A percentile compares a stretch with the other conserved stretches of the same genome.
These are phyloP conservation scores for Anser brachyrhynchus DNA, from an alignment of 2,113 vertebrate genomes.

Conservation along the genomic window DNA sequence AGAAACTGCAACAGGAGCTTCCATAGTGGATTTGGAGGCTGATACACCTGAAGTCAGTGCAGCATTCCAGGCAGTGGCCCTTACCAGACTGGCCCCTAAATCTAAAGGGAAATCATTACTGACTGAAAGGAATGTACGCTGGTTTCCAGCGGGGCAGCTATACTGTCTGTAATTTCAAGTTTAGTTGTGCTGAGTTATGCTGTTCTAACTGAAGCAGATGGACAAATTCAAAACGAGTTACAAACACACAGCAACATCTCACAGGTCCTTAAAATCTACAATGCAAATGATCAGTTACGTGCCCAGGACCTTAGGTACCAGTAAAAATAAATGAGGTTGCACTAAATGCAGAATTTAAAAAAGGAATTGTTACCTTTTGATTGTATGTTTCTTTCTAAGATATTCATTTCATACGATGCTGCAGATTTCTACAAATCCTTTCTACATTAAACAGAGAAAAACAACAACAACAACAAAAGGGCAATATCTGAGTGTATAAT, in stretches of 20 bases:
- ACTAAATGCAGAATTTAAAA: not conserved
- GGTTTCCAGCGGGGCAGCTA: not conserved
- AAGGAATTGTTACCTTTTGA: not conserved
- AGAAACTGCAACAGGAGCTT: not conserved
- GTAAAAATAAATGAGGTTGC: not conserved
- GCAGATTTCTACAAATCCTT: not conserved
- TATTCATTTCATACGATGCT: not conserved
- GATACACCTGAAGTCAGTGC: not conserved
- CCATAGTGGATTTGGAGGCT: rapidly evolving
- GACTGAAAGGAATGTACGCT: not conserved
- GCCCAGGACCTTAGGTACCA: not conserved
- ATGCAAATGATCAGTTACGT: not conserved
- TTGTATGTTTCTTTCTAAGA: not conserved
- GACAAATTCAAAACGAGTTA: not conserved
- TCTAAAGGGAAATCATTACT: not conserved
- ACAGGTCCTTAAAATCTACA: not conserved
- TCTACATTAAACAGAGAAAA: not conserved
- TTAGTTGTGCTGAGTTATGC: not conserved
- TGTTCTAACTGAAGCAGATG: not conserved
- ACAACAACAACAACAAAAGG: not conserved
- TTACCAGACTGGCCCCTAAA: not conserved
- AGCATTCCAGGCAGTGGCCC: not conserved
- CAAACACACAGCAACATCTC: not conserved
- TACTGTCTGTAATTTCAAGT: not conserved
- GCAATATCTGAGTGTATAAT: not conserved